phyloP scores from a whole-genome alignment of 2,797 vertebrate genomes.

The Thamnophis elegans region DNA sequence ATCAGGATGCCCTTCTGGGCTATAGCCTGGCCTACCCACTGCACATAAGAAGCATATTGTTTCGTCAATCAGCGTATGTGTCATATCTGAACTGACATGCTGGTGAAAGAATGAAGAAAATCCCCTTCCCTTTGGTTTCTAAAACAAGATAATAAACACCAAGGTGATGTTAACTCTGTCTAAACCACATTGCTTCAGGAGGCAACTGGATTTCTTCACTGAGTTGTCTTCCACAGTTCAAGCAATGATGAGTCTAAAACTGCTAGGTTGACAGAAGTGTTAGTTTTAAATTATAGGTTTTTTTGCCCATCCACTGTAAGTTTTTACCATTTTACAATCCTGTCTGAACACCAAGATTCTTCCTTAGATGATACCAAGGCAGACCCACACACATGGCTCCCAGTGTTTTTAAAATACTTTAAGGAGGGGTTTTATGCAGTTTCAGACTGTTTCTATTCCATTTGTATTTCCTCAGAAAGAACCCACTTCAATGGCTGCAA shows the following conservation, averaged over 20 bases:
- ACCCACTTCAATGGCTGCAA: neutral
- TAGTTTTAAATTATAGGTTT: neutral
- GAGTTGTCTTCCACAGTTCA: conserved; percentile 4
- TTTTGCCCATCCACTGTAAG: neutral
- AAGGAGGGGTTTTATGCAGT: neutral
- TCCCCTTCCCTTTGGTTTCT: conserved; percentile 74
- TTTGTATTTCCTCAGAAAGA: neutral
- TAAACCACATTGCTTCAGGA: neutral
- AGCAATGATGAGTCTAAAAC: conserved; percentile 8
- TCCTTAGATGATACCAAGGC: rapidly evolving
- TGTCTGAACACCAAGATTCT: rapidly evolving
- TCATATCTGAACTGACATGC: conserved; percentile 25
- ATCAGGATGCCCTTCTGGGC: neutral
- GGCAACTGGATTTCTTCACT: conserved; percentile 20
- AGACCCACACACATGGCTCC: neutral
- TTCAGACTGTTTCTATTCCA: neutral
- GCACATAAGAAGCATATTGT: neutral
- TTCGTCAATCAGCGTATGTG: neutral
- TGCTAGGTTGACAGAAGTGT: neutral
- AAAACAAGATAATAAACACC: conserved; percentile 74
- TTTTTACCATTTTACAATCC: neutral
- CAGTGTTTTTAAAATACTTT: neutral
- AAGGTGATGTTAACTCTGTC: conserved; percentile 57
- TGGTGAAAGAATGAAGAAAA: conserved; percentile 69
- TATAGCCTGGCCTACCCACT: neutral